A percentile compares a stretch with the other conserved stretches of the same genome.
Evolutionary conservation across 2,888 invertebrate genomes (phyloP).

Genomic region (Drosophila borealis): DNA sequence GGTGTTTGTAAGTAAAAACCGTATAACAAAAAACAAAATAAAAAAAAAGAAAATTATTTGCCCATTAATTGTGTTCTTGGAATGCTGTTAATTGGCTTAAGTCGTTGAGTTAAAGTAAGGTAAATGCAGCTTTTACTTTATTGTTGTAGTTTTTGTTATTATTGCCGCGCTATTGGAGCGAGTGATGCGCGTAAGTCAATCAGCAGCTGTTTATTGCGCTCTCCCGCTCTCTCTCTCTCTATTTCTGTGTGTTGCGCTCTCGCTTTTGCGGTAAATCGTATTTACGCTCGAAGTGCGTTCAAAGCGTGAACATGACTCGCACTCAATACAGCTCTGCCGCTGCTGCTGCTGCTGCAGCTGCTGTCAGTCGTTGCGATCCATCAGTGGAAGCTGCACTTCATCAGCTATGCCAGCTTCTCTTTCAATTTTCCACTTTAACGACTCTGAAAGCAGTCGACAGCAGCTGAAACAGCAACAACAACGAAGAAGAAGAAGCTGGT

Average conservation of each 20-base stretch:
- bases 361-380: conserved; percentile 15
- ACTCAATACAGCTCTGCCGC: conserved; percentile 10
- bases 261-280: not conserved
- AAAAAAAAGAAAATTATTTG: conserved; percentile 26
- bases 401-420: conserved; percentile 50
- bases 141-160: conserved; percentile 28
- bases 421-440: conserved; percentile 68
- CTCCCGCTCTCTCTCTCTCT: conserved; percentile 8
- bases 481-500: not conserved
- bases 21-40: not conserved
- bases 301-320: conserved; percentile 13
- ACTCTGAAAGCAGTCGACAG: conserved; percentile 40
- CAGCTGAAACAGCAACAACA: conserved; percentile 16
- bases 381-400: conserved; percentile 37
- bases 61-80: conserved; percentile 16
- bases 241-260: conserved; percentile 17
- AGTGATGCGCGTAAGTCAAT: conserved; percentile 37
- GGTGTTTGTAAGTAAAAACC: conserved; percentile 82
- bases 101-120: conserved; percentile 11
- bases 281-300: conserved; percentile 1
- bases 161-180: conserved; percentile 2
- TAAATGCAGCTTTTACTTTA: conserved; percentile 9
- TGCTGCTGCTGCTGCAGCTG: not conserved
- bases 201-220: conserved; percentile 49
- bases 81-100: conserved; percentile 34